A percentile compares a stretch with the other conserved stretches of the same genome.
phyloP scores from a whole-genome alignment of 2,888 invertebrate genomes.

The Chirona hameri region DNA sequence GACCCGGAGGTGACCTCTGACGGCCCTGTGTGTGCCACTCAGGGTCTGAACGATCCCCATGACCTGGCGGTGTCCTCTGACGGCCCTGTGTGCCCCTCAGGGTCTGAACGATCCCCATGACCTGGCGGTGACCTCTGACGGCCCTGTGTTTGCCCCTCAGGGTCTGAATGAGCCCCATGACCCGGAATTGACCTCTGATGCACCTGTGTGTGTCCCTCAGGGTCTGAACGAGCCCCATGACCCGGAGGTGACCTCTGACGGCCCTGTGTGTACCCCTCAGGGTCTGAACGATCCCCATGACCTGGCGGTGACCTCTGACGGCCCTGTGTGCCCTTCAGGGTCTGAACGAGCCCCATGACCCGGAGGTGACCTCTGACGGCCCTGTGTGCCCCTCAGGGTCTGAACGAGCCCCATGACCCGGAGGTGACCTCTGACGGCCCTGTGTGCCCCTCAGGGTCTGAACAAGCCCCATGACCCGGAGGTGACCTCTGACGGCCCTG shows the following conservation, averaged over 20 bases:
- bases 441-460: no score
- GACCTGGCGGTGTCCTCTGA: slow-evolving; percentile 55
- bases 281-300: no score
- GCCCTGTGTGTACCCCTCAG: slow-evolving; percentile 48
- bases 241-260: slow-evolving; percentile 64
- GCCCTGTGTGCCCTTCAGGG: no score
- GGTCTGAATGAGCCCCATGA: no score
- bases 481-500: slow-evolving; percentile 54
- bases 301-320: no score
- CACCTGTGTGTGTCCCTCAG: slow-evolving; percentile 46
- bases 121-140: slow-evolving; percentile 49
- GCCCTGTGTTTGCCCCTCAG: no score
- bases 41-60: slow-evolving; percentile 77
- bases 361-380: no score
- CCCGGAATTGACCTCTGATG: slow-evolving; percentile 66
- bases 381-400: slow-evolving; percentile 55
- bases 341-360: no score
- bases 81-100: not conserved
- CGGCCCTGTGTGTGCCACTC: not conserved
- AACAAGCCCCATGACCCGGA: no score
- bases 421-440: slow-evolving; percentile 43
- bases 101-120: slow-evolving; percentile 73
- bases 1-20: slow-evolving; percentile 55
- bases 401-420: slow-evolving; percentile 78
- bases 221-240: no score